Evolutionary conservation across 2,888 invertebrate species (phyloP).

Genomic region (Agrotis clavis): DNA sequence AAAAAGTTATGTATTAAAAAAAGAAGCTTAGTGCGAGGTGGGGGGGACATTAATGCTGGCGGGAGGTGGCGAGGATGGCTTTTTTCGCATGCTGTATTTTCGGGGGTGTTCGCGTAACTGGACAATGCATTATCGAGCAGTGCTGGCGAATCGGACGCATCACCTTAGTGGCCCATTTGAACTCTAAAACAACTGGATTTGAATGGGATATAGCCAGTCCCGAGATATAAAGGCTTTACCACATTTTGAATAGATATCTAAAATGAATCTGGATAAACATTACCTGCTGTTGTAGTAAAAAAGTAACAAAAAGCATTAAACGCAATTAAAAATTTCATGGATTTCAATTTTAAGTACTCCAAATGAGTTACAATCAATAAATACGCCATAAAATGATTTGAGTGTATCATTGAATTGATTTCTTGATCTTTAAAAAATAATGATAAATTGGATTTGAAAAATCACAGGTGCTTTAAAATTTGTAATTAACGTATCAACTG

Average conservation of each 20-base stretch:
- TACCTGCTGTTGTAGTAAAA: slow-evolving; percentile 50
- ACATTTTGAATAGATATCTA: slow-evolving; percentile 48
- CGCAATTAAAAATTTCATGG: slow-evolving; percentile 70
- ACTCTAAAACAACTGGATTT: slow-evolving; percentile 77
- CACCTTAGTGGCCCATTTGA: slow-evolving; percentile 86
- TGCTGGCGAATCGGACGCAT: slow-evolving; percentile 81
- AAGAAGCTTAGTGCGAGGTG: slow-evolving; percentile 90
- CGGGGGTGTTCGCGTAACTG: slow-evolving; percentile 88
- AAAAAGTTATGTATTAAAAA: slow-evolving; percentile 92
- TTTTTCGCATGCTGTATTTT: slow-evolving; percentile 91
- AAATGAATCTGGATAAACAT: slow-evolving; percentile 53
- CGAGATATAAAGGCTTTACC: slow-evolving; percentile 45
- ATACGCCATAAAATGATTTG: slow-evolving; percentile 67
- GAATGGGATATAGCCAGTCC: slow-evolving; percentile 63
- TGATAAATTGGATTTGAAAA: slow-evolving; percentile 55
- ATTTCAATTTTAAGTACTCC: slow-evolving; percentile 64
- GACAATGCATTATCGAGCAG: slow-evolving; percentile 90
- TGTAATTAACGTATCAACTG: slow-evolving; percentile 34
- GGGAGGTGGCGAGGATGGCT: slow-evolving; percentile 88
- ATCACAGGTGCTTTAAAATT: slow-evolving; percentile 57
- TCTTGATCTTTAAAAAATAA: slow-evolving; percentile 58
- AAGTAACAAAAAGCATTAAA: slow-evolving; percentile 60
- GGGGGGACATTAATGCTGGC: slow-evolving; percentile 88
- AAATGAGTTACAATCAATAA: slow-evolving; percentile 69
- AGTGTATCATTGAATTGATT: slow-evolving; percentile 62